Percentiles rank a stretch among this genome's conserved stretches.
Conservation (phyloP, 2,888 invertebrate genomes). For the Epistrophella euchroma region DNA sequence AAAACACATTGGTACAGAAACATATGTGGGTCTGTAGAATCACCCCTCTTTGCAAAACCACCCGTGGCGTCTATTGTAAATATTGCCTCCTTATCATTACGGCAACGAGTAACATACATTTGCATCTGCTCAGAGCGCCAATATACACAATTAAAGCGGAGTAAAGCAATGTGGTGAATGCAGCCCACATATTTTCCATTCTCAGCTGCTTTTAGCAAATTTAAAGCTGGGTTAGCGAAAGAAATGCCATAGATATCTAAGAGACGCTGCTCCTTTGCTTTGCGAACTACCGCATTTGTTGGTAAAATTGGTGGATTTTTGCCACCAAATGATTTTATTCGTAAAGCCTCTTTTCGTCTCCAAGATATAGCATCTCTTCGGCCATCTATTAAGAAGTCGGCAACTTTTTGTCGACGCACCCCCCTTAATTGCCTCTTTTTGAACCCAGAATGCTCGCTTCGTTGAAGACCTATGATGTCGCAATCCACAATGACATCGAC, state of each 20-base stretch:
- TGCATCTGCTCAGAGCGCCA: not conserved
- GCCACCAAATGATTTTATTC: no score
- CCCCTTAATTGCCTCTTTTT: no score
- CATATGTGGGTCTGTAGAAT: not conserved
- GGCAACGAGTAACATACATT: not conserved
- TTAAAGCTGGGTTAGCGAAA: not conserved
- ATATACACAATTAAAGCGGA: not conserved
- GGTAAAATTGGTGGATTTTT: no score
- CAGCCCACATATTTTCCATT: not conserved
- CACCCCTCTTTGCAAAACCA: not conserved
- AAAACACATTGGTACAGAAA: not conserved
- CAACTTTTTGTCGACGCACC: no score
- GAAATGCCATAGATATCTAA: not conserved
- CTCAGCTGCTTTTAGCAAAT: not conserved
- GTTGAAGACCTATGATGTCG: no score
- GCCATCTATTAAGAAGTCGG: no score
- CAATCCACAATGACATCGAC: no score
- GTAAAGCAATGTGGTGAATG: not conserved
- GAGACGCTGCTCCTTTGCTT: not conserved
- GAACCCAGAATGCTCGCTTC: no score
- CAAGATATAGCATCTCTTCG: no score
- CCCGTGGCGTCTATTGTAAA: not conserved
- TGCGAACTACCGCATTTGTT: no score
- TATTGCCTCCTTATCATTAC: not conserved
- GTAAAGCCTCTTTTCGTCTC: no score